phyloP scores from a whole-genome alignment of 2,888 invertebrate genomes.

The Molorchus minor region DNA sequence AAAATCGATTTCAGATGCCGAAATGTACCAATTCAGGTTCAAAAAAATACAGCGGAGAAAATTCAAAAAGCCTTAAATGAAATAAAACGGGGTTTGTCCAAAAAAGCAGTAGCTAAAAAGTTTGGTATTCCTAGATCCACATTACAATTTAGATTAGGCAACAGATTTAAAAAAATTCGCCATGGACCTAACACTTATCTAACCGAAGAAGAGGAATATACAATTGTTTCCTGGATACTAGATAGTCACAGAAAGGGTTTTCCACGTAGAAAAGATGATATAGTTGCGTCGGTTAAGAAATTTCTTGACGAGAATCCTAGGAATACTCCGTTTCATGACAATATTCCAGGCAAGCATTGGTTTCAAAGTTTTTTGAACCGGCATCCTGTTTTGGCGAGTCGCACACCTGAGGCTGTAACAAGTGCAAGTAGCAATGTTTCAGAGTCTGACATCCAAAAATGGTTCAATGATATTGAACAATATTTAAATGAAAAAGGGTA shows the following conservation, averaged over 20 bases:
- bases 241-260: conserved; percentile 50
- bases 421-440: conserved; percentile 42
- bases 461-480: conserved; percentile 44
- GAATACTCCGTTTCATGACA: conserved; percentile 34
- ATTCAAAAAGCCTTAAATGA: conserved; percentile 23
- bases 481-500: conserved; percentile 33
- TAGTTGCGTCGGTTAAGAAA: conserved; percentile 28
- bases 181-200: conserved; percentile 21
- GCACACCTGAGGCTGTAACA: conserved; percentile 47
- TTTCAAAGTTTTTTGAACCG: conserved; percentile 42
- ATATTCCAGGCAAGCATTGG: conserved; percentile 43
- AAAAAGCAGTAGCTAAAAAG: conserved; percentile 12
- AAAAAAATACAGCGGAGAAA: conserved; percentile 17
- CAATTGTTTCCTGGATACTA: conserved; percentile 47
- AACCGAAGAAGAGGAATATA: conserved; percentile 28
- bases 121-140: conserved; percentile 22
- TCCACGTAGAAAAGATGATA: conserved; percentile 39
- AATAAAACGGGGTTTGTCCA: conserved; percentile 20
- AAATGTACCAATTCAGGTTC: conserved; percentile 1
- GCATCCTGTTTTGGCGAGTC: conserved; percentile 41
- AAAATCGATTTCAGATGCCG: conserved; percentile 1
- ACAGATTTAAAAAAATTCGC: conserved; percentile 14
- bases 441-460: conserved; percentile 44
- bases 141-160: conserved; percentile 24
- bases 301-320: conserved; percentile 33